Evolutionary conservation across 2,113 vertebrate genomes (phyloP).

Genomic region (Gymnocephalus cernua): DNA sequence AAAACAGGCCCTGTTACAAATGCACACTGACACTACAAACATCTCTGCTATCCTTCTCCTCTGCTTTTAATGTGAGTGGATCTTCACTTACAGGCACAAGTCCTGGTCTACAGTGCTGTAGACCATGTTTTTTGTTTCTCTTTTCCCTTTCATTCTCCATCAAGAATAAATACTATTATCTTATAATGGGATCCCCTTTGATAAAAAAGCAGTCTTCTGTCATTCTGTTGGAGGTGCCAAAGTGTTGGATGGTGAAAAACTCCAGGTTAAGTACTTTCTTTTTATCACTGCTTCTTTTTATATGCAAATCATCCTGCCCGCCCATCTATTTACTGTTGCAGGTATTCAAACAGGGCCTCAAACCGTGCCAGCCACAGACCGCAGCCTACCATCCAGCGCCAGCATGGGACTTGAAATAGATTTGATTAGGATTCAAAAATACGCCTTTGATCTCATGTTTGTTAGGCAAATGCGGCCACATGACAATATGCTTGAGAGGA

Average conservation of each 20-base stretch:
- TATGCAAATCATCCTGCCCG: slow-evolving; percentile 81
- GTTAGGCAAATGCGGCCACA: slow-evolving; percentile 75
- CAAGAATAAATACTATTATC: slow-evolving; percentile 82
- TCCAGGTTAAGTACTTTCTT: slow-evolving; percentile 84
- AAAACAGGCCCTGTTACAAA: slow-evolving; percentile 60
- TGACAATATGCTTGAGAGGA: slow-evolving; percentile 72
- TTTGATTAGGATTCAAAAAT: slow-evolving; percentile 81
- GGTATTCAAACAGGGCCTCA: slow-evolving; percentile 78
- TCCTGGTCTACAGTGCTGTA: slow-evolving; percentile 29
- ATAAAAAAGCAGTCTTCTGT: slow-evolving; percentile 81
- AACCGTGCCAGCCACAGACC: slow-evolving; percentile 61
- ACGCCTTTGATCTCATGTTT: slow-evolving; percentile 80
- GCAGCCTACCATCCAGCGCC: slow-evolving; percentile 54
- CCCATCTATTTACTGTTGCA: slow-evolving; percentile 83
- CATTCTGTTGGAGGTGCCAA: slow-evolving; percentile 77
- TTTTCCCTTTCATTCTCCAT: slow-evolving; percentile 53
- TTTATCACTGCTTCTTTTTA: slow-evolving; percentile 84
- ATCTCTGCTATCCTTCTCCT: slow-evolving; percentile 30
- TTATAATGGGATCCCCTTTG: slow-evolving; percentile 79
- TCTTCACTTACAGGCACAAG: slow-evolving; percentile 56
- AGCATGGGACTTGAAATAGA: slow-evolving; percentile 71
- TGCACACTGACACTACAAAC: slow-evolving; percentile 63
- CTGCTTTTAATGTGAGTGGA: slow-evolving; percentile 25
- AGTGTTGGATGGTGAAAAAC: slow-evolving; percentile 80
- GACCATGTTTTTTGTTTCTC: slow-evolving; percentile 62